These are phyloP conservation scores for Campylomormyrus tamandua DNA, from an alignment of 2,113 vertebrate species.

Conservation along the genomic window DNA sequence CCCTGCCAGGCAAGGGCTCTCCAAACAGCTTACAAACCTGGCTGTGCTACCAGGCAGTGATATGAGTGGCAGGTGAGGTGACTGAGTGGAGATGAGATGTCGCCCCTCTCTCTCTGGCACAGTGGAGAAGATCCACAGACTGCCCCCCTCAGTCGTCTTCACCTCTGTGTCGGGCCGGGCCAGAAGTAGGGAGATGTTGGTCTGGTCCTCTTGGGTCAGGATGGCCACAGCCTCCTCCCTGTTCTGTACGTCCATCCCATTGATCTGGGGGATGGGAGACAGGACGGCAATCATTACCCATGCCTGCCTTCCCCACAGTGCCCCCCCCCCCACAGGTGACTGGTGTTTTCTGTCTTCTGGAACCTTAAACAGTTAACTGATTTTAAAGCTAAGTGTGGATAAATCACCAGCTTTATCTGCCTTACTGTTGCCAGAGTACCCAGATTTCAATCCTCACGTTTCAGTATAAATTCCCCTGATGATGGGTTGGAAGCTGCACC, in stretches of 20 bases:
- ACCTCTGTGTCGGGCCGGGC: slow-evolving; percentile 85
- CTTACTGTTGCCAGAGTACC: neutral
- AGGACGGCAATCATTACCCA: neutral
- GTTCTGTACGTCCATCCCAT: slow-evolving; percentile 82
- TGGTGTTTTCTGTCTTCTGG: neutral
- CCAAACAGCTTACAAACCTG: neutral
- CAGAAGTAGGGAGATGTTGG: slow-evolving; percentile 80
- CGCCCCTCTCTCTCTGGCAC: neutral
- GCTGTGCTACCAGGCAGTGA: neutral
- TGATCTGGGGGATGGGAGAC: slow-evolving; percentile 61
- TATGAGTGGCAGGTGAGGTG: neutral
- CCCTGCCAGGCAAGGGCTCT: neutral
- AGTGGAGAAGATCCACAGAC: neutral
- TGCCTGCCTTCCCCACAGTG: neutral
- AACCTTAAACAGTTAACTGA: neutral
- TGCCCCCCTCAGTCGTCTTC: slow-evolving; percentile 22
- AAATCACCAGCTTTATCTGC: neutral
- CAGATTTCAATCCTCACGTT: neutral
- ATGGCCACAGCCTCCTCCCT: slow-evolving; percentile 80
- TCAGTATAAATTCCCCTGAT: neutral
- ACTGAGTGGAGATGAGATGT: neutral
- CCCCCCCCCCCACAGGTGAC: neutral
- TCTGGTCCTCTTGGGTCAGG: slow-evolving; percentile 80
- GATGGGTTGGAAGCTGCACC: neutral
- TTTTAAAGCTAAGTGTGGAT: neutral